Conservation (phyloP, 2,888 invertebrate genomes). For the Ophion costatus region DNA sequence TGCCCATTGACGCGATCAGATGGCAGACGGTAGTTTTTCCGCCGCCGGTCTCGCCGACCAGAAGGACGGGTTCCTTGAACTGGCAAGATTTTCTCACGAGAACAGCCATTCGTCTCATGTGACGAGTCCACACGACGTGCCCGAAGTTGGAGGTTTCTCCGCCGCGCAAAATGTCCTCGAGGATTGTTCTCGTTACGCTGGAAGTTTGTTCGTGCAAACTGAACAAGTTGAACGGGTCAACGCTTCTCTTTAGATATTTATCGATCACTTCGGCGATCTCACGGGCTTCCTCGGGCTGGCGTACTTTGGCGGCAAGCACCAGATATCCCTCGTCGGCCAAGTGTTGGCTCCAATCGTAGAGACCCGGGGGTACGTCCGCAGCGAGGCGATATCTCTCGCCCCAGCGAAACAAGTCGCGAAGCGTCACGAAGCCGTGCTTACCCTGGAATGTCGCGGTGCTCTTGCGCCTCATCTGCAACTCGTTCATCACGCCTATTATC, state of each 20-base stretch:
- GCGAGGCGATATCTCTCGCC: slow-evolving; percentile 95
- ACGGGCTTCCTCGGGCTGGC: slow-evolving; percentile 91
- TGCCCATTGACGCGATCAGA: slow-evolving; percentile 89
- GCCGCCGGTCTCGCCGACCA: slow-evolving; percentile 99
- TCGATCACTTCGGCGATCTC: slow-evolving; percentile 92
- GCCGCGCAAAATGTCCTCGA: slow-evolving; percentile 87
- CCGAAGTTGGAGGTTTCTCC: slow-evolving; percentile 86
- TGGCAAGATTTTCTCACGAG: slow-evolving; percentile 92
- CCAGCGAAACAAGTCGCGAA: slow-evolving; percentile 98
- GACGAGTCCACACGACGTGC: slow-evolving; percentile 97
- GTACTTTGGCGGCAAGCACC: slow-evolving; percentile 95
- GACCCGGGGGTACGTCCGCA: slow-evolving; percentile 85
- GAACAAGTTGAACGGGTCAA: slow-evolving; percentile 90
- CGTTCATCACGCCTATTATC: slow-evolving; percentile 95
- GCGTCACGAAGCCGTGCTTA: slow-evolving; percentile 96
- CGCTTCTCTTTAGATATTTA: slow-evolving; percentile 91
- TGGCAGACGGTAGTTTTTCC: slow-evolving; percentile 99
- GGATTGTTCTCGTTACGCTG: slow-evolving; percentile 89
- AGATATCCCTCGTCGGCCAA: slow-evolving; percentile 98
- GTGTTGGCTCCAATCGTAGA: slow-evolving; percentile 98
- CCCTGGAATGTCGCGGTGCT: slow-evolving; percentile 96
- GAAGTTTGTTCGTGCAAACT: slow-evolving; percentile 89
- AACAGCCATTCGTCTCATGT: slow-evolving; percentile 93
- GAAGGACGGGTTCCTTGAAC: slow-evolving; percentile 96
- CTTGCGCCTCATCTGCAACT: slow-evolving; percentile 90